Base-by-base conservation (phyloP, 2,113 vertebrate species). In the Sander lucioperca region DNA sequence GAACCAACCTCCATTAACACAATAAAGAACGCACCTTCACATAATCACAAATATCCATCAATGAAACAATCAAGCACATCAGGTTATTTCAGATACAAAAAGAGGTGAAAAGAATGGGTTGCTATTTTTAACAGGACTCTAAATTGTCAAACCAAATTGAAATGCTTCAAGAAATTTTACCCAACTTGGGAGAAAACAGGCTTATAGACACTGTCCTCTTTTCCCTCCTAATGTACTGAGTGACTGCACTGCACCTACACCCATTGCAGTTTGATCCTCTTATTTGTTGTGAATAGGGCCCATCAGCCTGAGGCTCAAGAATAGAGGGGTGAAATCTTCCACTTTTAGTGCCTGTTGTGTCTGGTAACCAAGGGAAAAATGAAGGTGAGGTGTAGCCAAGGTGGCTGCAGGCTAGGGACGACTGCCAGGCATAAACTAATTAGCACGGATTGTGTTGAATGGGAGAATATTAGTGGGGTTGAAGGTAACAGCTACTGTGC, bases 221-320 rank as follows among this genome's bases (percentile, higher is more conserved):
- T 53, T 47, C 67, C 72, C 45, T 43, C 27, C 43, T 62, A 73
- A 79, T 77, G 67, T 23, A 69, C 36, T 59, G 76, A 83, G 63
- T 27, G 64, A 73, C 76, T 83, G 77, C 74, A 64, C 48, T 84
- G 82, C 79, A 69, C 64, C 79, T 79, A 58, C 74, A 82, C 25
- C 62, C 70, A 57, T 10, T 85, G 77, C 74, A 79, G 88, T 70
- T 82, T 91, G 90, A 93, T 90, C 88, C 90, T 88, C 82, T 90
- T 85, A 89, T 89, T 91, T 91, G 81, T 89, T 85, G 88, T 89
- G 88, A 93, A 89, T 86, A 79, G 74, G 69, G 81, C 78, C 84
- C 59, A 80, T 86, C 88, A 86, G 89, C 88, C 90, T 53, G 25
- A 74, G 86, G 88, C 85, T 80, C 58, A 80, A 75, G 64, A 77